phyloP scores from a whole-genome alignment of 1,140 invertebrate species.

The Periplaneta americana region DNA sequence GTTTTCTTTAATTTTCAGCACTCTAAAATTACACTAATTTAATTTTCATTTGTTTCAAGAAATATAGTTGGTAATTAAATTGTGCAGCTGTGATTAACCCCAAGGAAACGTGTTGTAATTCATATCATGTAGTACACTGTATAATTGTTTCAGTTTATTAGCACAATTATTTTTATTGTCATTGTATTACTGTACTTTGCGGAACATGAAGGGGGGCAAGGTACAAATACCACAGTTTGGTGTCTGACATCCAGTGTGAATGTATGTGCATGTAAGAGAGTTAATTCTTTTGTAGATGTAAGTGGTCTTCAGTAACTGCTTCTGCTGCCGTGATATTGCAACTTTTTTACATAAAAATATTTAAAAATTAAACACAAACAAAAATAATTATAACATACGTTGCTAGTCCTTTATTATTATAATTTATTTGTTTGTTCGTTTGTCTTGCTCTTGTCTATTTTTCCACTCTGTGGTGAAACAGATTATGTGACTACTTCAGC shows the following conservation, averaged over 20 bases:
- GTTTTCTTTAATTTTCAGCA: too few relatives aligned
- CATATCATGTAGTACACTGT: not conserved
- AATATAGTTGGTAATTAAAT: too few relatives aligned
- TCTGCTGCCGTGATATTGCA: constrained; percentile 1
- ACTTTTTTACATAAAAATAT: not conserved
- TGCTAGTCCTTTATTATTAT: constrained; percentile 6
- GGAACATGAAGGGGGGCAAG: not conserved
- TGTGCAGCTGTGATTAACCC: not conserved
- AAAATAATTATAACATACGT: not conserved
- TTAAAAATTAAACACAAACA: not conserved
- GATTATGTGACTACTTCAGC: not conserved
- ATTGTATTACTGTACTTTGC: not conserved
- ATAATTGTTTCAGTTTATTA: not conserved
- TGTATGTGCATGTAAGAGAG: not conserved
- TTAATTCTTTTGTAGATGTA: not conserved
- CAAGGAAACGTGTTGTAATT: not conserved
- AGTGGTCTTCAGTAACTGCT: not conserved
- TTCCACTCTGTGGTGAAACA: not conserved
- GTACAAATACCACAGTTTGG: not conserved
- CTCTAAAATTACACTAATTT: too few relatives aligned
- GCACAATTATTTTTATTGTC: too few relatives aligned
- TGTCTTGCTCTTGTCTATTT: not conserved
- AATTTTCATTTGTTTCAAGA: too few relatives aligned
- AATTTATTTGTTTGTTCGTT: constrained; percentile 2
- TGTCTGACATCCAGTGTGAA: not conserved